Base-by-base conservation (phyloP, 2,888 invertebrate genomes). In the Sipunculus nudus region DNA sequence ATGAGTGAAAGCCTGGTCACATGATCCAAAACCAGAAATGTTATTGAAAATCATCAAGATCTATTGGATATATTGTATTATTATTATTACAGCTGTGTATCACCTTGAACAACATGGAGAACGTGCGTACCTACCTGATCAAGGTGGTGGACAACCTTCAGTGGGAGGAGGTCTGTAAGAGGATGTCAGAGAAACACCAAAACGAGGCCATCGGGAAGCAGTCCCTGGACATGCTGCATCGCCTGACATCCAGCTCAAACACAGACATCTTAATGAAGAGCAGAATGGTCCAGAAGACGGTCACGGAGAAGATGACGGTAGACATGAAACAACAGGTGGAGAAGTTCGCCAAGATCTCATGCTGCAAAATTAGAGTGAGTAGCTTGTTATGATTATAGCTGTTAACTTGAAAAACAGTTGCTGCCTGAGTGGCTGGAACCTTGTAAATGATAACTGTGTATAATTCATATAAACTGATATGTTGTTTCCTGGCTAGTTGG, bases 81-180 rank as follows among this genome's bases (percentile, higher is more conserved):
- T n/a, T n/a, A n/a, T 43, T 54, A 25, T 70, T 63, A n/a, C 70
- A 80, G 79, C 66, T 80, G 13, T 80, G 80, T 63, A 80, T 80
- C 47, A 79, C 79, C 2, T 61, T 80, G 26, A 80, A 80, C 74
- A 80, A 80, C 72, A 78, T 80, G 41, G 78, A 76, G 41, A 79
- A 80, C 65, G 78, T 80, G 13, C 66, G 76, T 1, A 67, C 73
- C 55, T 80, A 77, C 63, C 67, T 80, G 25, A 64, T 67, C 28
- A 71, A 77, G 45, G 68, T 80, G n/a, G 73, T 76, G 0, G 39
- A 68, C 16, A 65, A 75, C 25, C 67, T 80, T 23, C 65, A 72
- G 39, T 80, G 76, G 75, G 72, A 73, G 21, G 53, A 53, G 1
- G 69, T 78, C 5, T 62, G 65, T 1, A 59, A 70, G 29, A 48